These are phyloP conservation scores for Psittacula cyanocephala DNA, from an alignment of 2,113 vertebrate species.

Conservation along the genomic window DNA sequence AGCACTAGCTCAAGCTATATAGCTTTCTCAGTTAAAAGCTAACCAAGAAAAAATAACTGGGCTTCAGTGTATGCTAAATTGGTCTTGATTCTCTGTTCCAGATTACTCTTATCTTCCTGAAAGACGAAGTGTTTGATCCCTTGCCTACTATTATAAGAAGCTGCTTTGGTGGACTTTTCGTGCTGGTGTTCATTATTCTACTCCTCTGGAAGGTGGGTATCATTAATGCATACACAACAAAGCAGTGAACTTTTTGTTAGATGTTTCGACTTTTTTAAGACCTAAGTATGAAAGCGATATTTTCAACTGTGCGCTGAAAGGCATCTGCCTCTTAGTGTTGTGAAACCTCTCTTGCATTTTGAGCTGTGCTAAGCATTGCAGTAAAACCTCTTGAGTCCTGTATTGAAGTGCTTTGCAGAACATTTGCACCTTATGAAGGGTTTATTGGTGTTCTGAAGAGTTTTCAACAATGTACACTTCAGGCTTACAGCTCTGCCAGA, in stretches of 20 bases:
- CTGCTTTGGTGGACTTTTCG: conserved; percentile 53
- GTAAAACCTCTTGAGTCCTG: not conserved
- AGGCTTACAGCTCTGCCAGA: not conserved
- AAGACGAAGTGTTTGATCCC: not conserved
- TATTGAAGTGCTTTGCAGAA: not conserved
- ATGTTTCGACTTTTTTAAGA: not conserved
- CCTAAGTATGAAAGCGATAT: not conserved
- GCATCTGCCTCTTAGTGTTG: not conserved
- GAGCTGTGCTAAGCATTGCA: not conserved
- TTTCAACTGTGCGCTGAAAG: not conserved
- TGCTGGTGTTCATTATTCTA: conserved; percentile 45
- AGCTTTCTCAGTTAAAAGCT: not conserved
- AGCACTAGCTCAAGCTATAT: not conserved
- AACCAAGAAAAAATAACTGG: not conserved
- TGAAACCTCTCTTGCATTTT: not conserved
- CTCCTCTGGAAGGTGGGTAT: conserved; percentile 66
- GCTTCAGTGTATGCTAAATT: not conserved
- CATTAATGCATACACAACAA: not conserved
- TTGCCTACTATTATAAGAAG: conserved; percentile 46
- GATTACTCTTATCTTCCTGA: conserved; percentile 55
- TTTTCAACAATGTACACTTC: not conserved
- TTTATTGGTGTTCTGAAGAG: not conserved
- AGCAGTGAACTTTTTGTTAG: not conserved
- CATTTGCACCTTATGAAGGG: fast-evolving
- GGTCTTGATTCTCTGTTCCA: not conserved